A percentile compares a stretch with the other conserved stretches of the same genome.
These are phyloP conservation scores for Anthonomus grandis DNA, from an alignment of 1,140 invertebrate species.

Conservation along the genomic window DNA sequence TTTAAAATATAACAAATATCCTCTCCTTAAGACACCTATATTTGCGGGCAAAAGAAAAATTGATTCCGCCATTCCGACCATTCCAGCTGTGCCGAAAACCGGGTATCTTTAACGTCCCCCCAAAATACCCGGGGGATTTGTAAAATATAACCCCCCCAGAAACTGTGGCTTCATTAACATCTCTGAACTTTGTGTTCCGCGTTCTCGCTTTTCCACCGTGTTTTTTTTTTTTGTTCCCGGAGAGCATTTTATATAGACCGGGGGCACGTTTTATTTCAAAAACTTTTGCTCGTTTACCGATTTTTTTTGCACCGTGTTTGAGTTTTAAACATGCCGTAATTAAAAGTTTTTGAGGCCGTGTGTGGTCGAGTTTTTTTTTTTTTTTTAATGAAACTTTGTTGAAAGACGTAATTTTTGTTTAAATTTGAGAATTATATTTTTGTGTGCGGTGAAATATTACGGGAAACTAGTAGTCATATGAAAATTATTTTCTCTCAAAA, in stretches of 20 bases:
- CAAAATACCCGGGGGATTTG: neutral
- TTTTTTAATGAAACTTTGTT: too few relatives aligned
- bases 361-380: too few relatives aligned
- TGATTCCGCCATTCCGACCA: neutral
- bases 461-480: too few relatives aligned
- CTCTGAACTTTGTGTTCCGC: slow-evolving; percentile 2
- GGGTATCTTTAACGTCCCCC: slow-evolving; percentile 1
- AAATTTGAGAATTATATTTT: too few relatives aligned
- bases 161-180: slow-evolving; percentile 3
- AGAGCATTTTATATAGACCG: neutral
- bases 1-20: too few relatives aligned
- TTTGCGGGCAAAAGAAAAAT: neutral
- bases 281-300: neutral
- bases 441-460: too few relatives aligned
- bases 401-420: too few relatives aligned
- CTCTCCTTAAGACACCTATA: too few relatives aligned
- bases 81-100: neutral
- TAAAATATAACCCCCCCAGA: slow-evolving; percentile 5
- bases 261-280: slow-evolving; percentile 1
- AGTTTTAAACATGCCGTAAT: neutral
- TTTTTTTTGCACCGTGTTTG: too few relatives aligned
- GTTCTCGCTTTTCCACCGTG: slow-evolving; percentile 5
- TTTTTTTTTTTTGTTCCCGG: neutral
- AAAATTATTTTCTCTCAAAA: too few relatives aligned
- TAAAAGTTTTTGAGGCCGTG: neutral